phyloP scores from a whole-genome alignment of 2,888 invertebrate genomes.

The Morpho achilles region DNA sequence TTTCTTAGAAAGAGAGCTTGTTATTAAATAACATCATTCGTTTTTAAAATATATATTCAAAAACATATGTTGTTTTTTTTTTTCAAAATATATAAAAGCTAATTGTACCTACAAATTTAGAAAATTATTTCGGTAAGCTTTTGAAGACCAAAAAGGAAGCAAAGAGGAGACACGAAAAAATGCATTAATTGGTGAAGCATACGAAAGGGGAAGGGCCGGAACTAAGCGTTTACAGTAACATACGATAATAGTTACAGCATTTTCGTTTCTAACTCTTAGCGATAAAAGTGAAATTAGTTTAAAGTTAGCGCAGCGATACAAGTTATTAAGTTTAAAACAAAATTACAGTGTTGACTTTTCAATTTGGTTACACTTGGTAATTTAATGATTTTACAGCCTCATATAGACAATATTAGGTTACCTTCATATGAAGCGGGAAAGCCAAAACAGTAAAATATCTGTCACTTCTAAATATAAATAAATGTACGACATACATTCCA shows the following conservation, averaged over 20 bases:
- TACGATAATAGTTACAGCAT: neutral
- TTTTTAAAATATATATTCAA: too few relatives aligned
- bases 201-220: slow-evolving; percentile 31
- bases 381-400: slow-evolving; percentile 4
- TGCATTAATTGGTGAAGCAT: slow-evolving; percentile 62
- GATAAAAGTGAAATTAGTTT: slow-evolving; percentile 2
- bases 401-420: slow-evolving; percentile 4
- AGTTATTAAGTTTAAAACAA: slow-evolving; percentile 52
- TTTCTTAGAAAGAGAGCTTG: too few relatives aligned
- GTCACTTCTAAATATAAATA: too few relatives aligned
- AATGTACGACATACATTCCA: too few relatives aligned
- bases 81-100: too few relatives aligned
- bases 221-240: slow-evolving; percentile 9
- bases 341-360: slow-evolving; percentile 45
- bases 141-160: slow-evolving; percentile 29
- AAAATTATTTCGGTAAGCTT: slow-evolving; percentile 23
- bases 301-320: neutral
- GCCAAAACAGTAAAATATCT: too few relatives aligned
- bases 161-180: slow-evolving; percentile 46
- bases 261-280: neutral
- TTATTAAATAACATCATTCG: too few relatives aligned
- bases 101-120: too few relatives aligned
- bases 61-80: too few relatives aligned
- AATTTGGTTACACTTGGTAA: slow-evolving; percentile 11
- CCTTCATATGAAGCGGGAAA: neutral